Percentiles rank a stretch among this genome's conserved stretches.
phyloP scores from a whole-genome alignment of 2,797 vertebrate genomes.

The Bryconaethiops microstoma region DNA sequence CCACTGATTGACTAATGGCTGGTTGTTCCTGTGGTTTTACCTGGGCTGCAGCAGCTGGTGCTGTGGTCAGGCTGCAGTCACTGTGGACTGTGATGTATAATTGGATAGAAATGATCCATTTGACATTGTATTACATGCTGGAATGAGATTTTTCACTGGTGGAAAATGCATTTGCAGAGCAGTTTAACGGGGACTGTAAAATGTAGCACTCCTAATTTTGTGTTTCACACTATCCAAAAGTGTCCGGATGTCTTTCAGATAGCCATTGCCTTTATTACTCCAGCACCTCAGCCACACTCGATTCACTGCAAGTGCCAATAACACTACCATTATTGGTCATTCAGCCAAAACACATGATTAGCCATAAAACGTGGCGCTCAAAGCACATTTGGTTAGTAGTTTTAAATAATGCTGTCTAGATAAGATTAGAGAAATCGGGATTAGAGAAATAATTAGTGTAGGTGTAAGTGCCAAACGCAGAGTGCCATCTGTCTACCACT shows the following conservation, averaged over 20 bases:
- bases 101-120: slow-evolving; percentile 32
- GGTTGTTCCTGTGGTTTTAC: slow-evolving; percentile 39
- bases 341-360: neutral
- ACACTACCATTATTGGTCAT: slow-evolving; percentile 10
- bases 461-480: slow-evolving; percentile 27
- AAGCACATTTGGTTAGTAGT: slow-evolving; percentile 7
- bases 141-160: slow-evolving; percentile 8
- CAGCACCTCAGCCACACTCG: neutral
- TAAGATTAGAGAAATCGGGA: slow-evolving; percentile 17
- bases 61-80: slow-evolving; percentile 27
- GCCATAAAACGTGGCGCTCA: neutral
- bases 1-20: slow-evolving; percentile 41
- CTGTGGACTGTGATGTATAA: slow-evolving; percentile 27
- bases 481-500: slow-evolving; percentile 29
- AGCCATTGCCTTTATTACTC: neutral
- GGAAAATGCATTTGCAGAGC: neutral
- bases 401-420: slow-evolving; percentile 33
- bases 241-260: slow-evolving; percentile 18
- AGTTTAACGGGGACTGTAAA: neutral
- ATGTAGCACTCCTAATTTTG: neutral
- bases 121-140: slow-evolving; percentile 33
- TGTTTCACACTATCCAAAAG: neutral
- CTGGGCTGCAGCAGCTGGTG: slow-evolving; percentile 9
- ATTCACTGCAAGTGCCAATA: neutral
- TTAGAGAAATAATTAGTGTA: slow-evolving; percentile 11